A percentile compares a stretch with the other conserved stretches of the same genome.
Evolutionary conservation across 2,888 invertebrate genomes (phyloP).

Genomic region (Dicyrtoma fusca): DNA sequence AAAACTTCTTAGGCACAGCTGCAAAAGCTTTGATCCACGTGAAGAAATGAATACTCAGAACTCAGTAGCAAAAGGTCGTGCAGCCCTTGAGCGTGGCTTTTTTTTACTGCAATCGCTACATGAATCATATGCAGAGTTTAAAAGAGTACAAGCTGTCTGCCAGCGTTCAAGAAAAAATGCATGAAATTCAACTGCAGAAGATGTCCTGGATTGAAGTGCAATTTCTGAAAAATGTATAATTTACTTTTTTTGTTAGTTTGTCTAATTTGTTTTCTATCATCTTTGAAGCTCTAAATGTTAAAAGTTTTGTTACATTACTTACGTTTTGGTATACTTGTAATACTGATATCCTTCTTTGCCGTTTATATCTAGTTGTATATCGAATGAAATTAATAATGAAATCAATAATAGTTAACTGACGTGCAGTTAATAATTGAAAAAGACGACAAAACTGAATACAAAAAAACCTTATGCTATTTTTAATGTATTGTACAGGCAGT

Average conservation of each 20-base stretch:
- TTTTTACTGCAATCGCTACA: conserved; percentile 98
- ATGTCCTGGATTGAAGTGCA: conserved; percentile 99
- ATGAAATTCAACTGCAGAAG: conserved; percentile 98
- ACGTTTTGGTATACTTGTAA: too few relatives aligned
- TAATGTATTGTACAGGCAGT: conserved; percentile 61
- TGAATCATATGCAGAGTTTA: conserved; percentile 99
- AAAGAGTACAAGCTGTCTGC: conserved; percentile 97
- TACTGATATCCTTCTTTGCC: too few relatives aligned
- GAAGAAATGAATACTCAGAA: conserved; percentile 95
- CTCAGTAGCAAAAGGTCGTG: conserved; percentile 91
- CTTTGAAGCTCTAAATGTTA: too few relatives aligned
- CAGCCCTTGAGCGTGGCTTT: conserved; percentile 94
- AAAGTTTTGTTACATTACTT: too few relatives aligned
- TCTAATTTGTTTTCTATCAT: too few relatives aligned
- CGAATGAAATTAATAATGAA: too few relatives aligned
- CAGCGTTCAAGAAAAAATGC: conserved; percentile 96
- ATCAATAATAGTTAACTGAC: too few relatives aligned
- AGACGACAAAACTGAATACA: too few relatives aligned
- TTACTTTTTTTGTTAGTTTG: too few relatives aligned
- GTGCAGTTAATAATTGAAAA: too few relatives aligned
- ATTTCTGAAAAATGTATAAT: conserved; percentile 79
- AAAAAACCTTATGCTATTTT: too few relatives aligned
- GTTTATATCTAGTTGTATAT: too few relatives aligned
- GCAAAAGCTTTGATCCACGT: conserved; percentile 95
- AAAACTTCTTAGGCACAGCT: conserved; percentile 72